Evolutionary conservation across 2,113 vertebrate species (phyloP).

Genomic region (Dasyprocta punctata): DNA sequence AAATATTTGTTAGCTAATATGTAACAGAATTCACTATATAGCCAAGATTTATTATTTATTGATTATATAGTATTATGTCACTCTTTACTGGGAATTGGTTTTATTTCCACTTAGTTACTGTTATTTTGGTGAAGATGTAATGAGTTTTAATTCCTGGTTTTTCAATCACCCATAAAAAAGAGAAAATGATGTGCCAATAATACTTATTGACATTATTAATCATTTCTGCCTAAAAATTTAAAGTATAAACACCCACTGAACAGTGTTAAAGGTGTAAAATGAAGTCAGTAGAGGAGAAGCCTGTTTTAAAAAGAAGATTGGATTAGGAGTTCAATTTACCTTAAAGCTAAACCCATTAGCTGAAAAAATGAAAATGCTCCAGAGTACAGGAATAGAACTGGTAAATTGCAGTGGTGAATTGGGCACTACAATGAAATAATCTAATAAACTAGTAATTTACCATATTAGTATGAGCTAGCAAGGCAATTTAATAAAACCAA

Average conservation of each 20-base stretch:
- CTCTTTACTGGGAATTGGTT: neutral
- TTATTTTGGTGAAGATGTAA: neutral
- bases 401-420: conserved; percentile 50
- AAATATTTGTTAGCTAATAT: neutral
- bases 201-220: neutral
- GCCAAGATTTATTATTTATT: neutral
- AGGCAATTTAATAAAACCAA: conserved; percentile 67
- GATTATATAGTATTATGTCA: neutral
- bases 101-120: neutral
- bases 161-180: neutral
- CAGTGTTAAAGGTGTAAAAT: neutral
- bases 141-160: neutral
- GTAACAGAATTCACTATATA: neutral
- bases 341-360: conserved; percentile 57
- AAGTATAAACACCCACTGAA: neutral
- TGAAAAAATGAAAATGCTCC: conserved; percentile 14
- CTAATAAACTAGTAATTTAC: conserved; percentile 59
- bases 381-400: neutral
- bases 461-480: conserved; percentile 42
- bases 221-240: neutral
- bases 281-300: conserved; percentile 40
- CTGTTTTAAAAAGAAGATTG: conserved; percentile 55
- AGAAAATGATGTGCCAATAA: neutral
- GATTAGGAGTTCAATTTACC: conserved; percentile 67
- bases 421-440: conserved; percentile 42